These are phyloP conservation scores for Coptodon rendalli DNA, from an alignment of 2,113 vertebrate genomes.

Conservation along the genomic window DNA sequence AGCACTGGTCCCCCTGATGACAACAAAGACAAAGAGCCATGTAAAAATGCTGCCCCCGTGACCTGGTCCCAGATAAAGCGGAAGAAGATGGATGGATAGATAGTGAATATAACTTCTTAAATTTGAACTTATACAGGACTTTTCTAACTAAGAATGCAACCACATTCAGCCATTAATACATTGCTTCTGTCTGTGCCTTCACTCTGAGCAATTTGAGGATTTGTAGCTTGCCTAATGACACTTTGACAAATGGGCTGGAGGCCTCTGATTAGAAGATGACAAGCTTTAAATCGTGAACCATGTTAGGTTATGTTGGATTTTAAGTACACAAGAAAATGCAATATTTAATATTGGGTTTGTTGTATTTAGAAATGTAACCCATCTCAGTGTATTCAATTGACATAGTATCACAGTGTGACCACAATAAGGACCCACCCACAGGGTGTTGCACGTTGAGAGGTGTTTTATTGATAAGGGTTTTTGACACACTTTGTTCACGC, in stretches of 20 bases:
- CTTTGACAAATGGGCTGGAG: neutral
- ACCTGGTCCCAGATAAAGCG: accelerated
- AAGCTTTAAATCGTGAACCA: neutral
- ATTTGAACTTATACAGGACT: neutral
- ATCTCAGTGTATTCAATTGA: neutral
- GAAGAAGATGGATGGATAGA: neutral
- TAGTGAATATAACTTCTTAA: neutral
- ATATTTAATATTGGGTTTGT: neutral
- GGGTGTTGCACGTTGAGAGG: neutral
- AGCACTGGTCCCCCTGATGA: constrained; percentile 84
- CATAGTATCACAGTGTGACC: neutral
- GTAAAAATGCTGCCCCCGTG: neutral
- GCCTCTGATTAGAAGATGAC: neutral
- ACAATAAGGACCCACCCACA: neutral
- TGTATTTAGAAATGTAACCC: neutral
- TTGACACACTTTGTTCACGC: neutral
- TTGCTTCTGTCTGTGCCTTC: neutral
- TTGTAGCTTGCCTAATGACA: neutral
- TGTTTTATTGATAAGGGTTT: neutral
- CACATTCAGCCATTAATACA: neutral
- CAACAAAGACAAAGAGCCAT: neutral
- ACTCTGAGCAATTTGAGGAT: neutral
- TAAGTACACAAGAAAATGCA: neutral
- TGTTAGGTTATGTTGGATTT: neutral
- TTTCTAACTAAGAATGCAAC: neutral